Evolutionary conservation across 1,140 invertebrate species (phyloP).

Genomic region (Leptonema lineaticorne): DNA sequence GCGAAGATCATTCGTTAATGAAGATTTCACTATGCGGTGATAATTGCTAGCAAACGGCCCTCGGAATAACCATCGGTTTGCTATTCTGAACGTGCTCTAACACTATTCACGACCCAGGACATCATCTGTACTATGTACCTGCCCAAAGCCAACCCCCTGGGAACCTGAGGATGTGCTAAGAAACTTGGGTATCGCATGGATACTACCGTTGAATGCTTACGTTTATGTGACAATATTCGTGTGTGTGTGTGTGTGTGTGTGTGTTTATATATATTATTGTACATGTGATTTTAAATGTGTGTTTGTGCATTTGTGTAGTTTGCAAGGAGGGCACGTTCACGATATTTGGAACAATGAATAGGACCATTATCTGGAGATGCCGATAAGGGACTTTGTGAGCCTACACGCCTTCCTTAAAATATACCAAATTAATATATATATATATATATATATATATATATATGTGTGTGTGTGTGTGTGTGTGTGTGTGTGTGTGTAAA

Average conservation of each 20-base stretch:
- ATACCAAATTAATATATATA: slow-evolving; percentile 7
- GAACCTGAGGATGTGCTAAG: not conserved
- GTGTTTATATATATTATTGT: no score
- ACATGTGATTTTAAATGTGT: not conserved
- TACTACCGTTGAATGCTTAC: no score
- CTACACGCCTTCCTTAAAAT: slow-evolving; percentile 1
- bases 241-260: no score
- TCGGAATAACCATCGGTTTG: slow-evolving; percentile 16
- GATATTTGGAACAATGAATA: slow-evolving; percentile 24
- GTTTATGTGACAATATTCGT: no score
- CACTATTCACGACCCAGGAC: slow-evolving; percentile 7
- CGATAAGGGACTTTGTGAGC: slow-evolving; percentile 8
- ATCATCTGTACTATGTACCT: not conserved
- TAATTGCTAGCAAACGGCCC: slow-evolving; percentile 4
- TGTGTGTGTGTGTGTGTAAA: no score
- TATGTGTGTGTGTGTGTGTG: not conserved
- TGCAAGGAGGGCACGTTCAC: slow-evolving; percentile 12
- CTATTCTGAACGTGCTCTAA: slow-evolving; percentile 5
- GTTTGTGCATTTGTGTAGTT: slow-evolving; percentile 8
- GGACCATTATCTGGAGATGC: slow-evolving; percentile 22
- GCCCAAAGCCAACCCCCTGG: not conserved
- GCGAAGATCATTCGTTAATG: not conserved
- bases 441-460: not conserved
- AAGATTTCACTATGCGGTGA: slow-evolving; percentile 1
- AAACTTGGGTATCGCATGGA: not conserved